Evolutionary conservation across 2,888 invertebrate genomes (phyloP).

Genomic region (Apocheima hispidaria): DNA sequence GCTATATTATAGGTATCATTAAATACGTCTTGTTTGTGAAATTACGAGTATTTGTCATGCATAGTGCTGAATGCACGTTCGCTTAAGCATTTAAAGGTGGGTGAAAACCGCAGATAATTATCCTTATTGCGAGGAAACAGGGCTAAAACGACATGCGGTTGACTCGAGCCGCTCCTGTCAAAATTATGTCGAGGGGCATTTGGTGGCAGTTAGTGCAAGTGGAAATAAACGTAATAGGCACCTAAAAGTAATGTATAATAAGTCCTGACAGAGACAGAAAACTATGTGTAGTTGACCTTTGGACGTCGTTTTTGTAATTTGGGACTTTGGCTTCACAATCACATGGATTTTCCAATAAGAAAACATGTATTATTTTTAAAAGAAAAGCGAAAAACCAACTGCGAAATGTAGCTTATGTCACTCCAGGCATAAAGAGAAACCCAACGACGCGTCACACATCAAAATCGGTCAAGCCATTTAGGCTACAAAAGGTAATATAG

Average conservation of each 20-base stretch:
- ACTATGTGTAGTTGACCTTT: no score
- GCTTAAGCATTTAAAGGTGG: conserved; percentile 66
- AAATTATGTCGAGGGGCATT: conserved; percentile 45
- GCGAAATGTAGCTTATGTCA: no score
- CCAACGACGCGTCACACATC: no score
- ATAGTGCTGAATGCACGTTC: conserved; percentile 60
- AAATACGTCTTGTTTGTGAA: conserved; percentile 60
- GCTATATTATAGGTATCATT: conserved; percentile 55
- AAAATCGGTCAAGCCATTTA: no score
- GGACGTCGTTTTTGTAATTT: no score
- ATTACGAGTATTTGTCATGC: conserved; percentile 64
- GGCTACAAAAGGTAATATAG: no score
- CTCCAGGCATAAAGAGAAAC: no score
- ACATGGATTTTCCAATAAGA: no score
- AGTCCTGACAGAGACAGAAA: no score
- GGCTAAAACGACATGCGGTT: conserved; percentile 65
- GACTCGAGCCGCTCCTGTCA: conserved; percentile 58
- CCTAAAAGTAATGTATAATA: background rate
- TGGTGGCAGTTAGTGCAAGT: conserved; percentile 39
- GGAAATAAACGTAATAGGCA: conserved; percentile 27
- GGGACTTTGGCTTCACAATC: no score
- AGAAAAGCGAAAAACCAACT: no score
- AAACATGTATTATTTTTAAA: no score
- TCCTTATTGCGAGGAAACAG: conserved; percentile 59
- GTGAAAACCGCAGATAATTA: conserved; percentile 71